Evolutionary conservation across 2,797 vertebrate genomes (phyloP).

Genomic region (Naso thynnoides): DNA sequence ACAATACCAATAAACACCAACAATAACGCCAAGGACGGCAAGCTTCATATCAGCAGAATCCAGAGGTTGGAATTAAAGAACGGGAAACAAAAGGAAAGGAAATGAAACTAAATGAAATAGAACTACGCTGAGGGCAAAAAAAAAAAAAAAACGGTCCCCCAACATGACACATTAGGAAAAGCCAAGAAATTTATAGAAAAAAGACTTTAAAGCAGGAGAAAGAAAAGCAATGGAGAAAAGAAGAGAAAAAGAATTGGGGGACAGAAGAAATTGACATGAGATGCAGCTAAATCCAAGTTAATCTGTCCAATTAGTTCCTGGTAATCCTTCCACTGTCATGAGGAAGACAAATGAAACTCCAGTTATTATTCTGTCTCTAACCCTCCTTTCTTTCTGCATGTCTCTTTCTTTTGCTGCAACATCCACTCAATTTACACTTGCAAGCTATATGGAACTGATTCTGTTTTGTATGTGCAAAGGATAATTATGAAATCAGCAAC

Average conservation of each 20-base stretch:
- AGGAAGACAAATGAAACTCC: constrained; percentile 72
- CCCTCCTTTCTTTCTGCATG: constrained; percentile 36
- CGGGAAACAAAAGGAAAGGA: constrained; percentile 66
- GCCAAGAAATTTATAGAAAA: constrained; percentile 49
- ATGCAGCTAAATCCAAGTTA: constrained; percentile 78
- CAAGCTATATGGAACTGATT: constrained; percentile 3
- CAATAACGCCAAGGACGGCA: constrained; percentile 72
- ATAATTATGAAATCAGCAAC: constrained; percentile 33
- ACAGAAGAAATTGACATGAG: constrained; percentile 70
- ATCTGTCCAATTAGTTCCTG: constrained; percentile 82
- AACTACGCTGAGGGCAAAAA: constrained; percentile 30
- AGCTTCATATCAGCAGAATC: constrained; percentile 79
- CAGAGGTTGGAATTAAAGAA: constrained; percentile 80
- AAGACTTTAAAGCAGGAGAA: constrained; percentile 29
- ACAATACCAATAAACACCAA: constrained; percentile 82
- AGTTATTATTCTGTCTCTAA: constrained; percentile 46
- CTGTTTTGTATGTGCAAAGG: constrained; percentile 2
- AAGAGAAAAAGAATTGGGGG: constrained; percentile 16
- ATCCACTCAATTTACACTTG: constrained; percentile 47
- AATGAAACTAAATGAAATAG: constrained; percentile 73
- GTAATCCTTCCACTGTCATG: constrained; percentile 78
- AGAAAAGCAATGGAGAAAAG: constrained; percentile 37
- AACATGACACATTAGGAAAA: constrained; percentile 42
- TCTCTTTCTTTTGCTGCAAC: constrained; percentile 16
- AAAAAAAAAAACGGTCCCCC: constrained; percentile 12